Conservation (phyloP, 2,888 invertebrate species). For the Protonemura montana region DNA sequence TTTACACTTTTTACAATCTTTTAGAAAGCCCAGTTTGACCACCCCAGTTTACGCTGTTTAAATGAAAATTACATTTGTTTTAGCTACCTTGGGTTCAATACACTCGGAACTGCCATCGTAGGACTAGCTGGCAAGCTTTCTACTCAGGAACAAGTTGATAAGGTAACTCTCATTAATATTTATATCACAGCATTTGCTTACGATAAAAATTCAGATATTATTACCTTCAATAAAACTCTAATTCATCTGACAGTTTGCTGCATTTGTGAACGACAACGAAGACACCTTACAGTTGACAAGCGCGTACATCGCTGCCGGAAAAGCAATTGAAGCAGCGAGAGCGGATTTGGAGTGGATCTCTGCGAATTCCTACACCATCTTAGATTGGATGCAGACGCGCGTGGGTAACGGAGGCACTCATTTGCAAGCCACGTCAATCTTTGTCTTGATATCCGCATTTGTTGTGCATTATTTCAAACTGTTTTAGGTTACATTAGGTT, state of each 20-base stretch:
- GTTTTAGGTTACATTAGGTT: background rate
- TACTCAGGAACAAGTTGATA: slow-evolving; percentile 14
- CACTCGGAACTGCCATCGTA: background rate
- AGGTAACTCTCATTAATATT: too few relatives aligned
- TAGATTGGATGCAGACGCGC: background rate
- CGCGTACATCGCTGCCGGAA: slow-evolving; percentile 28
- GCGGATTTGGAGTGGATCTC: slow-evolving; percentile 41
- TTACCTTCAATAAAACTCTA: background rate
- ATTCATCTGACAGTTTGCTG: slow-evolving; percentile 14
- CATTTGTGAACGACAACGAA: slow-evolving; percentile 22
- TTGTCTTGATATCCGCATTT: background rate
- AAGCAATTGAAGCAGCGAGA: slow-evolving; percentile 42
- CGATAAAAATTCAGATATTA: background rate
- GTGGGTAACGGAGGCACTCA: background rate
- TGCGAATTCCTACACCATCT: background rate
- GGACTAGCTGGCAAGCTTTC: background rate
- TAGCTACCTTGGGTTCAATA: slow-evolving; percentile 22
- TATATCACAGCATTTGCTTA: too few relatives aligned
- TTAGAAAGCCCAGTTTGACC: too few relatives aligned
- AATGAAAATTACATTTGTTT: slow-evolving; percentile 48
- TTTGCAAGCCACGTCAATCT: background rate
- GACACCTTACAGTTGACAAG: slow-evolving; percentile 16
- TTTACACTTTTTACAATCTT: too few relatives aligned
- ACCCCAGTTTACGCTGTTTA: too few relatives aligned
- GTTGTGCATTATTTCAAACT: background rate